Conservation (phyloP, 1,140 invertebrate species). For the Scaptomyza hsui region DNA sequence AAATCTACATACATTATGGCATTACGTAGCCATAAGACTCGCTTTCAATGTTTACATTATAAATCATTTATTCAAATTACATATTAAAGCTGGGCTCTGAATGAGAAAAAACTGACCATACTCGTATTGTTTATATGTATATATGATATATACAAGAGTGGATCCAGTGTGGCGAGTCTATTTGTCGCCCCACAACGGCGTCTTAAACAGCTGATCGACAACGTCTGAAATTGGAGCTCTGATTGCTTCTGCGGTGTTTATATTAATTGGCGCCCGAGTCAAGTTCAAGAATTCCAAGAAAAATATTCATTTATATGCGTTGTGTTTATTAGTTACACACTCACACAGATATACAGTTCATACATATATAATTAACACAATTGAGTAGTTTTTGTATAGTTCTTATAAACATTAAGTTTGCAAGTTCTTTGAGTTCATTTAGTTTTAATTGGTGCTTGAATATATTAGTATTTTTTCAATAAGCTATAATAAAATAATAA, state of each 20-base stretch:
- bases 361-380: constrained; percentile 10
- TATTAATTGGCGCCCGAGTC: constrained; percentile 31
- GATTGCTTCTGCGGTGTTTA: constrained; percentile 15
- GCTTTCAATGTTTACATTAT: constrained; percentile 74
- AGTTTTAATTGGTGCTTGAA: no score
- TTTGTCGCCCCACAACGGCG: constrained; percentile 36
- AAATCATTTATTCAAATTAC: constrained; percentile 81
- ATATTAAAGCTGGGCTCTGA: constrained; percentile 50
- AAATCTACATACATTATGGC: constrained; percentile 44
- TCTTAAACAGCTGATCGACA: constrained; percentile 44
- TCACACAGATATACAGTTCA: constrained; percentile 13
- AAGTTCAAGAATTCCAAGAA: constrained; percentile 26
- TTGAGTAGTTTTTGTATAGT: background rate
- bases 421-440: background rate
- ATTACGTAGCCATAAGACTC: constrained; percentile 53
- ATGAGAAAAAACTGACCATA: constrained; percentile 9
- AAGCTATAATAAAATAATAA: background rate
- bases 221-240: constrained; percentile 10
- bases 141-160: constrained; percentile 5
- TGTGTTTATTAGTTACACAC: constrained; percentile 13
- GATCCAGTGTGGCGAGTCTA: constrained; percentile 39
- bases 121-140: constrained; percentile 29
- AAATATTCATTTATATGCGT: constrained; percentile 8
- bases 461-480: background rate
- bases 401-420: background rate